Conservation (phyloP, 2,113 vertebrate genomes). For the Azemiops feae region DNA sequence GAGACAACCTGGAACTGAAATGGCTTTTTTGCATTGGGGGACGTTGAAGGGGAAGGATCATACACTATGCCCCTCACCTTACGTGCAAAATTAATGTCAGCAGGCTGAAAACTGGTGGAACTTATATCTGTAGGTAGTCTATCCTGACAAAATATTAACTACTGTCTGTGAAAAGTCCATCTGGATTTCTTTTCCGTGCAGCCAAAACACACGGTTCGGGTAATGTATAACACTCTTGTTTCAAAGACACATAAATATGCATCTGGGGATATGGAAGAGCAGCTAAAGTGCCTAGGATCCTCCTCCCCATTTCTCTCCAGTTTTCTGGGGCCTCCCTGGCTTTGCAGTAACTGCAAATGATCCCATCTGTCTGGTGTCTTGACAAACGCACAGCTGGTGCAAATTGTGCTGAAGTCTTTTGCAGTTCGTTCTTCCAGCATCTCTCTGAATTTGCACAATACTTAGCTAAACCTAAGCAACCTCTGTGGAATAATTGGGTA, state of each 20-base stretch:
- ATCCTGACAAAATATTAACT: constrained; percentile 36
- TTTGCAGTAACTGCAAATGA: not conserved
- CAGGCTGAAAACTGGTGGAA: constrained; percentile 23
- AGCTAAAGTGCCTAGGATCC: not conserved
- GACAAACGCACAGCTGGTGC: not conserved
- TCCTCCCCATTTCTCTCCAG: not conserved
- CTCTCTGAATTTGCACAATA: not conserved
- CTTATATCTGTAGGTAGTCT: constrained; percentile 14
- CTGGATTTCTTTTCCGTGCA: not conserved
- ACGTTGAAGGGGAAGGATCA: not conserved
- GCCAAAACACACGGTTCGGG: constrained; percentile 11
- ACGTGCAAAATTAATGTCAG: constrained; percentile 17
- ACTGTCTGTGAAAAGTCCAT: constrained; percentile 8
- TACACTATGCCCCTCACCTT: not conserved
- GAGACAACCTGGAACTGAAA: constrained; percentile 17
- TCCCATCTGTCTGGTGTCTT: constrained; percentile 8
- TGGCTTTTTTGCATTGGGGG: not conserved
- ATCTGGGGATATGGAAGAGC: constrained; percentile 15
- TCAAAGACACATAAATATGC: constrained; percentile 8
- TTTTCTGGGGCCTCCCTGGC: not conserved
- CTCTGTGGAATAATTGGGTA: not conserved
- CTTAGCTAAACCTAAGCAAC: not conserved
- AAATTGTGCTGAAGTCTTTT: constrained; percentile 8
- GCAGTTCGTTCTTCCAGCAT: not conserved
- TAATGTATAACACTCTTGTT: not conserved